Evolutionary conservation across 2,797 vertebrate genomes (phyloP), one percentile per base, ranked within the genome.

Genomic region (Eulemur rubriventer): DNA sequence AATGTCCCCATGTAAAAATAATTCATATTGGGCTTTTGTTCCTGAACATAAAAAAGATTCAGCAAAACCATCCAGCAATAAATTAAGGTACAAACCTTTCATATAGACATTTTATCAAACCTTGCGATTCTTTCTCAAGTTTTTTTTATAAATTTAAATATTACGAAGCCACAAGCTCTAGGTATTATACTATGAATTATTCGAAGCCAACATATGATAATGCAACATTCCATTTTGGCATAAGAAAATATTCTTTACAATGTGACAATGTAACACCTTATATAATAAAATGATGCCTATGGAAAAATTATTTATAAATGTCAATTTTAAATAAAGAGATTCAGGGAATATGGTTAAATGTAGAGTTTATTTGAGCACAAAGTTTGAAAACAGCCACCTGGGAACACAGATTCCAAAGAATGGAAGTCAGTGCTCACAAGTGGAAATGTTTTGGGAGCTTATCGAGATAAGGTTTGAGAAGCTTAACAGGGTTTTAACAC

Each of bases 111-210:
- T 22, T 69, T 50, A 78, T 69, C 83, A 59, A 89, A 69, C 11
- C 7, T 65, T 46, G 1, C 26, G 67, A 22, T 84, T 90, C 73
- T 90, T 48, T 43, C 78, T 59, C 78, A 67, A 41, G 16, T 91
- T 75, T 90, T 81, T 35, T 90, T 81, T 35, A 69, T 69, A 96
- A 86, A 61, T 85, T 43, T 91, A 82, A 86, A 43, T 73, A 61
- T 43, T 75, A 86, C 4, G 75, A 82, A 87, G 22, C 78, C 57
- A 87, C 20, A 50, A 86, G 30, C 35, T 75, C 33, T 59, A 46
- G 13, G 46, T 50, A 41, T 50, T 30, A 59, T 83, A 41, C 17
- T 93, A 67, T 93, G 35, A 85, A 85, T 73, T 73, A 85, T 67
- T 73, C 30, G 87, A 94, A 91, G 13, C 18, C 75, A 52, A 6